Evolutionary conservation across 2,113 vertebrate species (phyloP).

Genomic region (Tachysurus fulvidraco): DNA sequence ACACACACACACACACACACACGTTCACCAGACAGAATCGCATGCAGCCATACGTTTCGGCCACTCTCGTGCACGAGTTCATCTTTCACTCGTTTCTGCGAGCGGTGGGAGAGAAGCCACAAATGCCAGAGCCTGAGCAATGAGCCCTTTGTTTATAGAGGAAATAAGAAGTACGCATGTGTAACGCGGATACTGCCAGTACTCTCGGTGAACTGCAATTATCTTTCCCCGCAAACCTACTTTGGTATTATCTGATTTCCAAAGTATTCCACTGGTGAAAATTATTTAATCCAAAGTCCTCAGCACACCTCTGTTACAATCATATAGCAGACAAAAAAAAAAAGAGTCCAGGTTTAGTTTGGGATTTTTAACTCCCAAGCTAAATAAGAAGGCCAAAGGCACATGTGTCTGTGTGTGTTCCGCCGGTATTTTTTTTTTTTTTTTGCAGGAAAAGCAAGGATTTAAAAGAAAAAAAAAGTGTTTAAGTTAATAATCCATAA

Average conservation of each 20-base stretch:
- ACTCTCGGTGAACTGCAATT: conserved; percentile 66
- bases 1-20: neutral
- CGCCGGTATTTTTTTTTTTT: neutral
- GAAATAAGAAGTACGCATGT: conserved; percentile 64
- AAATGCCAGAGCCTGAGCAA: conserved; percentile 64
- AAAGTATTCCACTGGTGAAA: conserved; percentile 59
- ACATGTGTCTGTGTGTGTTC: neutral
- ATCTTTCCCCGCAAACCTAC: conserved; percentile 58
- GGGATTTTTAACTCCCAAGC: neutral
- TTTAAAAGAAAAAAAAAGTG: conserved; percentile 17
- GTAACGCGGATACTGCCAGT: conserved; percentile 62
- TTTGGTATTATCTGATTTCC: conserved; percentile 61
- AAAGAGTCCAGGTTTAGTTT: neutral
- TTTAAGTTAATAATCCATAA: conserved; percentile 12
- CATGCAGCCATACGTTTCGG: conserved; percentile 35
- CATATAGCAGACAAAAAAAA: conserved; percentile 28
- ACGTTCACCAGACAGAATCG: conserved; percentile 27
- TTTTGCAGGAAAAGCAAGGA: neutral
- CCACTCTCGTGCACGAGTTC: conserved; percentile 52
- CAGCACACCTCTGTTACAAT: conserved; percentile 30
- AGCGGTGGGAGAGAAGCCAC: conserved; percentile 61
- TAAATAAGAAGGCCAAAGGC: neutral
- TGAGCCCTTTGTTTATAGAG: conserved; percentile 68
- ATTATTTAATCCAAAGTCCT: conserved; percentile 58
- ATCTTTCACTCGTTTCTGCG: conserved; percentile 63